These are phyloP conservation scores for Plecotus auritus DNA, from an alignment of 2,113 vertebrate genomes.

Conservation along the genomic window DNA sequence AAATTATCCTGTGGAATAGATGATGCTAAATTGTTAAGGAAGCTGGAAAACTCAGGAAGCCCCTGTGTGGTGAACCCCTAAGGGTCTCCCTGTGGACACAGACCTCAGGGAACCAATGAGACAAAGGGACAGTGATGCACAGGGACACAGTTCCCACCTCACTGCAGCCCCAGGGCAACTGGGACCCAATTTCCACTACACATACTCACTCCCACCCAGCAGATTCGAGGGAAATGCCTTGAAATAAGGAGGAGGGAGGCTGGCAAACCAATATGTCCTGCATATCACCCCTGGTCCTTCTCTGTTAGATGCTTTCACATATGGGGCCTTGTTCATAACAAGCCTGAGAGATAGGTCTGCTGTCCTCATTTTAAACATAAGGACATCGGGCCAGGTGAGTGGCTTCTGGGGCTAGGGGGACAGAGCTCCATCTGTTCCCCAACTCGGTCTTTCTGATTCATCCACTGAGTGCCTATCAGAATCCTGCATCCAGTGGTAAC, in stretches of 20 bases:
- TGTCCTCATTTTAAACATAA: neutral
- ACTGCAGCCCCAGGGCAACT: neutral
- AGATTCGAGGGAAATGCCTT: neutral
- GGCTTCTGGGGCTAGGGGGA: neutral
- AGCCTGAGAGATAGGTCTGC: neutral
- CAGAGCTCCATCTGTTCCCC: neutral
- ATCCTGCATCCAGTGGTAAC: neutral
- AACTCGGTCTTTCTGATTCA: neutral
- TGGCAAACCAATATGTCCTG: neutral
- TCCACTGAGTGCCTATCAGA: neutral
- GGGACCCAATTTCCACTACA: neutral
- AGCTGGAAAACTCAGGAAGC: neutral
- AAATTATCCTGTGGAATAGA: neutral
- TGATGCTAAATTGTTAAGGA: neutral
- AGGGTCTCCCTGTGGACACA: neutral
- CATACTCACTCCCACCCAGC: neutral
- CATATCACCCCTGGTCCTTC: neutral
- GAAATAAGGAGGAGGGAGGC: neutral
- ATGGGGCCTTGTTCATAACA: neutral
- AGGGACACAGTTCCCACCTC: neutral
- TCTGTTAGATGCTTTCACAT: neutral
- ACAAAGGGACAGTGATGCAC: neutral
- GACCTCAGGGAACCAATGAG: neutral
- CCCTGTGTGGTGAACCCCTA: neutral
- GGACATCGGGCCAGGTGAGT: neutral